Evolutionary conservation across 2,888 invertebrate genomes (phyloP).

Genomic region (Frankliniella intonsa): DNA sequence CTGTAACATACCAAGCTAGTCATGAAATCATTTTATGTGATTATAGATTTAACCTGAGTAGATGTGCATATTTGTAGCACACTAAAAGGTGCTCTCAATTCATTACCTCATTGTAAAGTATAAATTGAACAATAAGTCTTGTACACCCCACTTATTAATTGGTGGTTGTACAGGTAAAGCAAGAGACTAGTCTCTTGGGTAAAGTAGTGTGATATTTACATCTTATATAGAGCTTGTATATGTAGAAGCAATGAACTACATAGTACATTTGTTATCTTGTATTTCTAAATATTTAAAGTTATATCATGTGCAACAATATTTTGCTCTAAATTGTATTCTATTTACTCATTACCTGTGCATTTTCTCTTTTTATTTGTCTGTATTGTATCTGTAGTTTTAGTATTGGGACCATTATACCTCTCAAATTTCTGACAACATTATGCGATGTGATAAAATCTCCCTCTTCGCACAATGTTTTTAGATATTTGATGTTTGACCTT

Average conservation of each 20-base stretch:
- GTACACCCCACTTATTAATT: background rate
- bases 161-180: background rate
- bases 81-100: background rate
- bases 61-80: background rate
- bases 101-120: background rate
- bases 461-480: background rate
- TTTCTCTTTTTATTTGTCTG: background rate
- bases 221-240: background rate
- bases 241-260: background rate
- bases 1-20: constrained; percentile 11
- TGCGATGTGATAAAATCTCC: background rate
- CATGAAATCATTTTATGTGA: background rate
- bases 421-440: background rate
- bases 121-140: background rate
- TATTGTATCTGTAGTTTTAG: background rate
- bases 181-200: too few relatives aligned
- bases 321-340: background rate
- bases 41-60: background rate
- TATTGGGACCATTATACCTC: constrained; percentile 5
- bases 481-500: background rate
- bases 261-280: background rate
- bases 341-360: background rate
- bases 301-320: background rate
- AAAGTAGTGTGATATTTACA: constrained; percentile 9
- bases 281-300: background rate